These are phyloP conservation scores for Idris sp. DNA, from an alignment of 1,140 invertebrate species.

Conservation along the genomic window DNA sequence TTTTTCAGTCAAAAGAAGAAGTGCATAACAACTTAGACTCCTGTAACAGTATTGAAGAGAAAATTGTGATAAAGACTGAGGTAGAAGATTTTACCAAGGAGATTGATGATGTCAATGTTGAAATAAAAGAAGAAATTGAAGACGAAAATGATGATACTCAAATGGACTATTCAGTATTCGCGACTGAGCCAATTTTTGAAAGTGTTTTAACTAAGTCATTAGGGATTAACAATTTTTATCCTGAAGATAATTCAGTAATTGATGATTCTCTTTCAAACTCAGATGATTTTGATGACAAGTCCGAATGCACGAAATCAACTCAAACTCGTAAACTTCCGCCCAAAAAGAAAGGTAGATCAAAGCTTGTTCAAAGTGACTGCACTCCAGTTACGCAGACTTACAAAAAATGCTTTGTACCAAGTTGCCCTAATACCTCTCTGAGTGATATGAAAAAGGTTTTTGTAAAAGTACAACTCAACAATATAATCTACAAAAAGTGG, in stretches of 20 bases:
- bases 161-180: constrained; percentile 11
- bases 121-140: constrained; percentile 7
- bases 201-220: constrained; percentile 15
- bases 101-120: background rate
- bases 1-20: constrained; percentile 12
- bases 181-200: constrained; percentile 24
- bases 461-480: constrained; percentile 21
- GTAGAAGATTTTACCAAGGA: too few relatives aligned
- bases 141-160: constrained; percentile 3
- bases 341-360: too few relatives aligned
- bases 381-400: background rate
- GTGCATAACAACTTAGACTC: too few relatives aligned
- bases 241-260: too few relatives aligned
- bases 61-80: too few relatives aligned
- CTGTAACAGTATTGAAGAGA: too few relatives aligned
- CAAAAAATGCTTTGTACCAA: constrained; percentile 27
- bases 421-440: constrained; percentile 13
- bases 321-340: too few relatives aligned
- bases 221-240: too few relatives aligned
- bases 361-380: background rate
- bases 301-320: constrained; percentile 6
- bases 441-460: constrained; percentile 22
- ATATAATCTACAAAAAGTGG: constrained; percentile 28
- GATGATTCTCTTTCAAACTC: too few relatives aligned
- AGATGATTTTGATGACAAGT: too few relatives aligned